phyloP scores from a whole-genome alignment of 2,888 invertebrate genomes.

The Tinea pellionella region DNA sequence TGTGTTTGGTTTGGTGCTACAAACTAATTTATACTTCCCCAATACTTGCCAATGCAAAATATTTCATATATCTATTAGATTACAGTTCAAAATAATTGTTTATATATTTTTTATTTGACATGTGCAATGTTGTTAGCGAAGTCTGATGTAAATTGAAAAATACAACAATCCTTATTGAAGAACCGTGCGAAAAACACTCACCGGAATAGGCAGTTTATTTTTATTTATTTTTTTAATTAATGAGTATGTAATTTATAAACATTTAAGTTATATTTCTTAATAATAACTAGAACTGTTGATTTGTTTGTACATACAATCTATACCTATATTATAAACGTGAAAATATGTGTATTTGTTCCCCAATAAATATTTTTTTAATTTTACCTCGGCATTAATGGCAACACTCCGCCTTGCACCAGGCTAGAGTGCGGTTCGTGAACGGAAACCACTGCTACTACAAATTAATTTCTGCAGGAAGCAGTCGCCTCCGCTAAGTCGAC shows the following conservation, averaged over 20 bases:
- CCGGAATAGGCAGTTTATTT: neutral
- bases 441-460: too few species aligned
- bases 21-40: neutral
- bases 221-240: neutral
- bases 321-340: too few species aligned
- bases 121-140: neutral
- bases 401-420: too few species aligned
- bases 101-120: neutral
- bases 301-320: too few species aligned
- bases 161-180: neutral
- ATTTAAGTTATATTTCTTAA: too few species aligned
- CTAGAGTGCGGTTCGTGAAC: too few species aligned
- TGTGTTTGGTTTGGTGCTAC: neutral
- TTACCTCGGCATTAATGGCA: too few species aligned
- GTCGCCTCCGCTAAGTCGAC: too few species aligned
- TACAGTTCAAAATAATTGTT: neutral
- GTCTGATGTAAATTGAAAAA: neutral
- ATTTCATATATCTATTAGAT: neutral
- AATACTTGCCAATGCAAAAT: neutral
- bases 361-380: too few species aligned
- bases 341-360: too few species aligned
- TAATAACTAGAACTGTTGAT: too few species aligned
- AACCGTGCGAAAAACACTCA: conserved; percentile 6
- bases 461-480: too few species aligned
- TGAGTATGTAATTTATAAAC: neutral